Conservation (phyloP, 2,113 vertebrate genomes). For the Apaloderma vittatum region DNA sequence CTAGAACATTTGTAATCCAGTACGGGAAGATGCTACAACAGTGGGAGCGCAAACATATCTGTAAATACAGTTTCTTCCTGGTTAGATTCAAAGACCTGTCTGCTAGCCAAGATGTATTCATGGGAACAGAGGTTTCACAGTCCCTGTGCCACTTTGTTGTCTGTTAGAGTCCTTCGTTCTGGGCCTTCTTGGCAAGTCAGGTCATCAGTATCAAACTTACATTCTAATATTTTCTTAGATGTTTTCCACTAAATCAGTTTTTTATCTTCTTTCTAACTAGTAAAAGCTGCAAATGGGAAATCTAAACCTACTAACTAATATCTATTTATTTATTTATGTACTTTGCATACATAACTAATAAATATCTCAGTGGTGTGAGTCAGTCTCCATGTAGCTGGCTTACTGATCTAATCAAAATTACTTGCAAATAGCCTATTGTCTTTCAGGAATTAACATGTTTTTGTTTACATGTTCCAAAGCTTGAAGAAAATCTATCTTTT, state of each 20-base stretch:
- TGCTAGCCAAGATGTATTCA: fast-evolving
- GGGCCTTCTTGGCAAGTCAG: neutral
- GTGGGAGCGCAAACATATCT: neutral
- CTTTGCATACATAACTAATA: neutral
- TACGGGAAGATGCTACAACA: neutral
- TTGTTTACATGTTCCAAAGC: neutral
- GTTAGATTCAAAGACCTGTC: neutral
- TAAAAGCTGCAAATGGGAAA: neutral
- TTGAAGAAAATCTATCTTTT: neutral
- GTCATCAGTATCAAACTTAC: neutral
- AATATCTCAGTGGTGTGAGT: neutral
- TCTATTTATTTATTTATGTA: neutral
- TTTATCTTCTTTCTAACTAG: neutral
- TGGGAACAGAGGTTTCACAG: neutral
- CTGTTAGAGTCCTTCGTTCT: neutral
- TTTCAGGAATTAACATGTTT: neutral
- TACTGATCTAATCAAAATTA: neutral
- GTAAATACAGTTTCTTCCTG: neutral
- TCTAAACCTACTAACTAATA: neutral
- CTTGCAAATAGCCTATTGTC: neutral
- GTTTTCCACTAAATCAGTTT: neutral
- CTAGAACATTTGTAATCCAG: neutral
- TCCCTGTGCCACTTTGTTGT: neutral
- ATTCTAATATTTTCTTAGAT: neutral
- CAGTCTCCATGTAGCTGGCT: neutral